phyloP scores from a whole-genome alignment of 2,797 vertebrate genomes.

The Enteromius thamalakanensis region DNA sequence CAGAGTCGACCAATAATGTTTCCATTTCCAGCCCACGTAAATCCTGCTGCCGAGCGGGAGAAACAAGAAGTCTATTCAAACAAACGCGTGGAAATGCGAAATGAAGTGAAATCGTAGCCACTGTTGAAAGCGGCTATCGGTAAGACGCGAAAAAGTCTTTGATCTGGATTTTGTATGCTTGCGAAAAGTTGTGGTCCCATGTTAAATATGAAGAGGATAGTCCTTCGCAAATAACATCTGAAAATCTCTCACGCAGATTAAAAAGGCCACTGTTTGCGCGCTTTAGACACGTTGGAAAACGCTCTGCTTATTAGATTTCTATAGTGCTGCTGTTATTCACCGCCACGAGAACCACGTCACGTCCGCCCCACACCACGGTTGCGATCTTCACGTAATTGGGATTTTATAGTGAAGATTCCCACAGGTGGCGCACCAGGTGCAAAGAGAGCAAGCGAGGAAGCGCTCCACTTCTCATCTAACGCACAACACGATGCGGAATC shows the following conservation, averaged over 20 bases:
- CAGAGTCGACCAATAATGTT: background rate
- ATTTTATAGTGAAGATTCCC: background rate
- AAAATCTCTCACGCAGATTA: slow-evolving; percentile 72
- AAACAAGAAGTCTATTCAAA: slow-evolving; percentile 21
- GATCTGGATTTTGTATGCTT: slow-evolving; percentile 75
- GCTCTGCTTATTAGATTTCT: background rate
- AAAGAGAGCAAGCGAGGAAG: background rate
- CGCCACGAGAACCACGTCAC: background rate
- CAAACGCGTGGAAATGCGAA: slow-evolving; percentile 18
- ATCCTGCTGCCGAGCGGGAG: background rate
- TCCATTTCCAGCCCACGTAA: background rate
- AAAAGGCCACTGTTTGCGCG: slow-evolving; percentile 74
- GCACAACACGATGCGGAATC: background rate
- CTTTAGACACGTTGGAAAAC: slow-evolving; percentile 53
- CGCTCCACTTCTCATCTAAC: background rate
- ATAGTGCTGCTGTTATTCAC: background rate
- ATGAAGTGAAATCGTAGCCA: slow-evolving; percentile 13
- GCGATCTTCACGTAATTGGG: background rate
- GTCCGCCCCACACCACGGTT: background rate
- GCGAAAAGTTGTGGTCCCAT: slow-evolving; percentile 79
- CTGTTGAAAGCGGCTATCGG: slow-evolving; percentile 30
- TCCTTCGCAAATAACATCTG: slow-evolving; percentile 75
- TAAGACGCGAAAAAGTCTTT: slow-evolving; percentile 67
- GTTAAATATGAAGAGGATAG: slow-evolving; percentile 78
- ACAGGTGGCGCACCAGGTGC: slow-evolving; percentile 25